Evolutionary conservation across 2,888 invertebrate species (phyloP).

Genomic region (Lasioglossum malachurum): DNA sequence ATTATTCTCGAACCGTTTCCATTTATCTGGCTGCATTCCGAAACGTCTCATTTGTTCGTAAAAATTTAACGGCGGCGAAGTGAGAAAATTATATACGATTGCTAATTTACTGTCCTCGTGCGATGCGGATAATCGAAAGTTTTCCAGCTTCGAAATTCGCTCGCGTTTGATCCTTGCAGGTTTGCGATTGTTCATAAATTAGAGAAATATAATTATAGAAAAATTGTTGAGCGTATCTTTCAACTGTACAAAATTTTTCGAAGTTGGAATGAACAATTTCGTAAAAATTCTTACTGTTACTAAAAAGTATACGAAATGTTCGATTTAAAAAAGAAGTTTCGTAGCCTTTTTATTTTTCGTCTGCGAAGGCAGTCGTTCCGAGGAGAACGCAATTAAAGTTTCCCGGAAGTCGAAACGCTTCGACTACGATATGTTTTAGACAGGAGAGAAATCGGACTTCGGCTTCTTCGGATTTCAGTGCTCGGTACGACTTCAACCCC

Average conservation of each 20-base stretch:
- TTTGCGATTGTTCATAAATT: not conserved
- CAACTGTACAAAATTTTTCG: not conserved
- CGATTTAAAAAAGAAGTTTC: not conserved
- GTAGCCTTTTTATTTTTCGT: not conserved
- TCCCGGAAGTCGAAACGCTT: not conserved
- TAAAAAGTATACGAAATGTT: not conserved
- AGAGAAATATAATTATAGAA: not conserved
- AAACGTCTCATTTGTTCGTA: not conserved
- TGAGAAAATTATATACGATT: not conserved
- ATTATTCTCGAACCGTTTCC: not conserved
- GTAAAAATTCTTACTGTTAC: not conserved
- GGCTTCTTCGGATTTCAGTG: not conserved
- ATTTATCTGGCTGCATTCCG: not conserved
- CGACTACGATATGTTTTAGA: not conserved
- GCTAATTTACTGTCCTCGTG: not conserved
- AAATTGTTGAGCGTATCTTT: not conserved
- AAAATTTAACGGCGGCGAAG: not conserved
- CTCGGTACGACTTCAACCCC: too few relatives aligned
- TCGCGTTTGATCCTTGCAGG: not conserved
- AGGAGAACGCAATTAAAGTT: not conserved
- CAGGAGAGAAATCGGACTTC: not conserved
- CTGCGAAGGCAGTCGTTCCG: not conserved
- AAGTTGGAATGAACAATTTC: not conserved
- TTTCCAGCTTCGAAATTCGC: not conserved
- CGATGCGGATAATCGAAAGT: too few relatives aligned